These are phyloP conservation scores for Sakesphorus luctuosus DNA, from an alignment of 2,113 vertebrate species.

Conservation along the genomic window DNA sequence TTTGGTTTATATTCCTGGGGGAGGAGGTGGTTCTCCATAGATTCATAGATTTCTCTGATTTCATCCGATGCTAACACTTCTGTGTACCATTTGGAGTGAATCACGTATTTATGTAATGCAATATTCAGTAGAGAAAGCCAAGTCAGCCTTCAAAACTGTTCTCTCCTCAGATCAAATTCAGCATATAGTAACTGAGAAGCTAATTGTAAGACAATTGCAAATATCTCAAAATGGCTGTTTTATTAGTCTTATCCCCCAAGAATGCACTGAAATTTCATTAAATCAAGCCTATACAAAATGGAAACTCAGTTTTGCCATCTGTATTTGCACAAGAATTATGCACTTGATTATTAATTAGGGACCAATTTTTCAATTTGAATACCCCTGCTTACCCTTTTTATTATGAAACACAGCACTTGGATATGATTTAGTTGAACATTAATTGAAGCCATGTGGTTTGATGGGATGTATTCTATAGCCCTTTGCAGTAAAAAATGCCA, in stretches of 20 bases:
- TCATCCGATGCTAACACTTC: background rate
- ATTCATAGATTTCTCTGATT: conserved; percentile 51
- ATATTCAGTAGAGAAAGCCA: conserved; percentile 50
- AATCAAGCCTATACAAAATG: conserved; percentile 11
- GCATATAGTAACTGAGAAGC: conserved; percentile 20
- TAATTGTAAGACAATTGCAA: conserved; percentile 37
- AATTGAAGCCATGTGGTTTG: conserved; percentile 12
- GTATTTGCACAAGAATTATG: background rate
- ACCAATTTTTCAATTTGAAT: background rate
- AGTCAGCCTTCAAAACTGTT: conserved; percentile 58
- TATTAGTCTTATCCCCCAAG: background rate
- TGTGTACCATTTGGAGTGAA: conserved; percentile 59
- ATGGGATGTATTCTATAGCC: background rate
- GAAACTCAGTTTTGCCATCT: background rate
- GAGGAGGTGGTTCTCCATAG: conserved; percentile 39
- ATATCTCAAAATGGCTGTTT: conserved; percentile 51
- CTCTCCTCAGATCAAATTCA: conserved; percentile 49
- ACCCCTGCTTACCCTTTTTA: background rate
- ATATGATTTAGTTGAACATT: conserved; percentile 8
- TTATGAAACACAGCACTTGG: background rate
- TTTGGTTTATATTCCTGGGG: conserved; percentile 21
- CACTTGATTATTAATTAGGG: conserved; percentile 5
- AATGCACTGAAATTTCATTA: background rate
- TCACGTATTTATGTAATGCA: conserved; percentile 62
- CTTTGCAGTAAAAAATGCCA: conserved; percentile 23